These are phyloP conservation scores for Tetranychus cinnabarinus DNA, from an alignment of 1,140 invertebrate species.

Conservation along the genomic window DNA sequence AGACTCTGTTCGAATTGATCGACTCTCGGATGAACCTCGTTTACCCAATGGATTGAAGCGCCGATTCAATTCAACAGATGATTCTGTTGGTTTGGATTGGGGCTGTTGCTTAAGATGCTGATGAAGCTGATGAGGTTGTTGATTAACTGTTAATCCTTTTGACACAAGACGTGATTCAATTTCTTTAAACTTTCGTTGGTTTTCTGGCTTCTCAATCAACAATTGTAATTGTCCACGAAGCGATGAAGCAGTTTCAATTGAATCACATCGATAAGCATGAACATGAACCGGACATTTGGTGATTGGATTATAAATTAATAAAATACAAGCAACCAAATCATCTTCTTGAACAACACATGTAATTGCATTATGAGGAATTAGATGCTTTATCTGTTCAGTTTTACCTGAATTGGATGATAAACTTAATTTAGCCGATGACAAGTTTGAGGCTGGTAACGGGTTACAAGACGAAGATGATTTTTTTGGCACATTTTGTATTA, in stretches of 20 bases:
- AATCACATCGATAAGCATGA: conserved; percentile 82
- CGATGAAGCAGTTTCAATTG: conserved; percentile 64
- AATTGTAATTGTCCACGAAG: conserved; percentile 54
- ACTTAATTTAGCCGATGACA: neutral
- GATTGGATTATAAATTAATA: conserved; percentile 68
- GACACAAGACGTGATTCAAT: conserved; percentile 36
- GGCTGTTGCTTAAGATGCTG: neutral
- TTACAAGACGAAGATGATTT: conserved; percentile 4
- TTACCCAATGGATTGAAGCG: conserved; percentile 2
- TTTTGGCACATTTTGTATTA: conserved; percentile 42
- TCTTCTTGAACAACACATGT: conserved; percentile 57
- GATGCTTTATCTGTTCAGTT: conserved; percentile 53
- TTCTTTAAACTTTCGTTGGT: conserved; percentile 55
- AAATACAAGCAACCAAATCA: conserved; percentile 68
- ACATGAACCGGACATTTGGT: conserved; percentile 70
- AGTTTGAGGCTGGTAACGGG: neutral
- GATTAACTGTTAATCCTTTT: conserved; percentile 20
- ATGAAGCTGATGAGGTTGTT: neutral
- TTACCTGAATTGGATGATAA: conserved; percentile 2
- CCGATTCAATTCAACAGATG: neutral
- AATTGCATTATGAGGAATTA: conserved; percentile 77
- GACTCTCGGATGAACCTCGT: conserved; percentile 14
- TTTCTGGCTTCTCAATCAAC: conserved; percentile 56
- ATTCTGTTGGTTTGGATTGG: neutral
- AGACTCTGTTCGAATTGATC: conserved; percentile 15